Conservation (phyloP, 1,140 invertebrate species). For the Lethrus apterus region DNA sequence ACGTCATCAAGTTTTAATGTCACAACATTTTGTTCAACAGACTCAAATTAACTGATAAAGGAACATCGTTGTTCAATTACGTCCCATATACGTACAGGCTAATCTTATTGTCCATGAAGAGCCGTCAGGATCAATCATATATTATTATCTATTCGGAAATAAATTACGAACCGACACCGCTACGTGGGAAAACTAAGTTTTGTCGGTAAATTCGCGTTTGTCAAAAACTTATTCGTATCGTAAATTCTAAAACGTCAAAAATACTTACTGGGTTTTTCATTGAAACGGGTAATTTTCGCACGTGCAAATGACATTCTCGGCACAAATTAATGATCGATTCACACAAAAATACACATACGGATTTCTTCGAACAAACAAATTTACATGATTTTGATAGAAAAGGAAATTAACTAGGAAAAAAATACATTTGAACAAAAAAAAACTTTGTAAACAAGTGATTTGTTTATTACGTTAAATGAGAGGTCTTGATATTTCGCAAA, state of each 20-base stretch:
- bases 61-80: constrained; percentile 1
- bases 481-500: constrained; percentile 5
- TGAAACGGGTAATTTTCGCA: constrained; percentile 13
- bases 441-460: constrained; percentile 9
- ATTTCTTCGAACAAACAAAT: constrained; percentile 12
- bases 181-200: too few relatives aligned
- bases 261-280: constrained; percentile 13
- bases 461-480: constrained; percentile 6
- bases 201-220: too few relatives aligned
- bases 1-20: too few relatives aligned
- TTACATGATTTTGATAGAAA: constrained; percentile 10
- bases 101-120: too few relatives aligned
- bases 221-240: too few relatives aligned
- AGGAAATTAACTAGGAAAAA: constrained; percentile 2
- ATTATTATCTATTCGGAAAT: too few relatives aligned
- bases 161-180: too few relatives aligned
- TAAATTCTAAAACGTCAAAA: too few relatives aligned
- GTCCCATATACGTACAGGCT: too few relatives aligned
- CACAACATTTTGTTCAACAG: background rate
- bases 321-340: constrained; percentile 10
- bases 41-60: background rate
- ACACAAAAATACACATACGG: constrained; percentile 12
- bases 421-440: constrained; percentile 11
- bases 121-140: too few relatives aligned
- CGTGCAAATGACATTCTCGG: constrained; percentile 14